These are phyloP conservation scores for Oryzias woworae DNA, from an alignment of 2,113 vertebrate genomes.

Conservation along the genomic window DNA sequence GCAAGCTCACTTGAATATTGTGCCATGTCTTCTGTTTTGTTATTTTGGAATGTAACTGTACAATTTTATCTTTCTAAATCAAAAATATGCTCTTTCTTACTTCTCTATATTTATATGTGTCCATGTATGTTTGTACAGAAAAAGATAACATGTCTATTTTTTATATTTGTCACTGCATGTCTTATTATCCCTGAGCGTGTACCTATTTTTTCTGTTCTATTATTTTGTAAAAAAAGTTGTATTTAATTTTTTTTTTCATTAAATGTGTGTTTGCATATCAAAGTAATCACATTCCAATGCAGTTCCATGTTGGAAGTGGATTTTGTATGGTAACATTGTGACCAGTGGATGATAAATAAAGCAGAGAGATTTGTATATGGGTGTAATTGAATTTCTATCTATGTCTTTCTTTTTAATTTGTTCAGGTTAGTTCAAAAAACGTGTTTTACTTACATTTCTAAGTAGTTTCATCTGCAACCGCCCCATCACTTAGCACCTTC, in stretches of 20 bases:
- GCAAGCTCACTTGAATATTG: conserved; percentile 70
- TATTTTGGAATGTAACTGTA: conserved; percentile 98
- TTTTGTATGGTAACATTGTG: conserved; percentile 69
- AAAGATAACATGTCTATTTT: conserved; percentile 95
- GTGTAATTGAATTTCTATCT: not conserved
- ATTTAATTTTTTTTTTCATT: conserved; percentile 68
- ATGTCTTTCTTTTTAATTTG: not conserved
- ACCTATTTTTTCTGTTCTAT: conserved; percentile 23
- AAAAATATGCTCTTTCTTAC: conserved; percentile 96
- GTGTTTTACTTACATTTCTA: not conserved
- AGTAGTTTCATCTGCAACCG: conserved; percentile 28
- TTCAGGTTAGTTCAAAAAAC: not conserved
- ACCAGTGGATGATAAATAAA: conserved; percentile 71
- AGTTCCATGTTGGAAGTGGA: conserved; percentile 66
- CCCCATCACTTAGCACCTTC: conserved; percentile 69
- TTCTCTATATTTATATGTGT: conserved; percentile 99
- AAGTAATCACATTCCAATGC: conserved; percentile 56
- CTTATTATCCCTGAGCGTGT: conserved; percentile 65
- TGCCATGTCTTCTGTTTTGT: conserved; percentile 72
- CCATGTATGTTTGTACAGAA: conserved; percentile 83
- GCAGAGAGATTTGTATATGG: conserved; percentile 38
- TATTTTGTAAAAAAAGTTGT: conserved; percentile 67
- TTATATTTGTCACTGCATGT: conserved; percentile 92
- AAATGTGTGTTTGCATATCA: conserved; percentile 45
- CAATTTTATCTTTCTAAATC: conserved; percentile 94